Conservation (phyloP, 2,888 invertebrate genomes). For the Itoplectis maculator region DNA sequence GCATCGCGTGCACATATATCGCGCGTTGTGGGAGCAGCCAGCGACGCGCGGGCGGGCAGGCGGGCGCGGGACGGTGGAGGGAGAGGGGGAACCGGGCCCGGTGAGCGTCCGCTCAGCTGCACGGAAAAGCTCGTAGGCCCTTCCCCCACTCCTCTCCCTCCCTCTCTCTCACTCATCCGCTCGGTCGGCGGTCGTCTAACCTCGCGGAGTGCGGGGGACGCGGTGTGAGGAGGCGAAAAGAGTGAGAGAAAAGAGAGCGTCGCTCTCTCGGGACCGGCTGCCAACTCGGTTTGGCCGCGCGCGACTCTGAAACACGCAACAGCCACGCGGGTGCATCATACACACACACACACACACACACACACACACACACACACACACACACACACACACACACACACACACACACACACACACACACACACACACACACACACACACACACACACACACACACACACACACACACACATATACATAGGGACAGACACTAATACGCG, state of each 20-base stretch:
- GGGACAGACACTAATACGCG: too few species aligned
- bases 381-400: constrained; percentile 3
- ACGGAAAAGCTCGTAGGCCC: constrained; percentile 57
- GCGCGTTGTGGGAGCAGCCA: constrained; percentile 16
- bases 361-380: constrained; percentile 5
- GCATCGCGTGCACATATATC: constrained; percentile 35
- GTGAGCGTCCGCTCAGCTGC: constrained; percentile 60
- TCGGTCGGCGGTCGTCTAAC: too few species aligned
- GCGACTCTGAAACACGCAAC: constrained; percentile 49
- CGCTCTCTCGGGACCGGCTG: constrained; percentile 51
- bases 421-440: constrained; percentile 6
- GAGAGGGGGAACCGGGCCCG: too few species aligned
- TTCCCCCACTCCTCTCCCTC: constrained; percentile 1
- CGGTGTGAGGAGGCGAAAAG: not conserved
- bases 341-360: not conserved
- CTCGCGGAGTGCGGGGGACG: constrained; percentile 2
- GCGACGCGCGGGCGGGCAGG: constrained; percentile 40
- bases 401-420: constrained; percentile 4
- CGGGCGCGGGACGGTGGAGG: too few species aligned
- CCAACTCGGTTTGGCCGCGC: constrained; percentile 53
- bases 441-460: constrained; percentile 4
- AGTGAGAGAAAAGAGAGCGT: too few species aligned
- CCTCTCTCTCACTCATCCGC: not conserved
- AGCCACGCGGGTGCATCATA: constrained; percentile 20
- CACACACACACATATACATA: not conserved